These are phyloP conservation scores for Oligia strigilis DNA, from an alignment of 2,888 invertebrate genomes.

Conservation along the genomic window DNA sequence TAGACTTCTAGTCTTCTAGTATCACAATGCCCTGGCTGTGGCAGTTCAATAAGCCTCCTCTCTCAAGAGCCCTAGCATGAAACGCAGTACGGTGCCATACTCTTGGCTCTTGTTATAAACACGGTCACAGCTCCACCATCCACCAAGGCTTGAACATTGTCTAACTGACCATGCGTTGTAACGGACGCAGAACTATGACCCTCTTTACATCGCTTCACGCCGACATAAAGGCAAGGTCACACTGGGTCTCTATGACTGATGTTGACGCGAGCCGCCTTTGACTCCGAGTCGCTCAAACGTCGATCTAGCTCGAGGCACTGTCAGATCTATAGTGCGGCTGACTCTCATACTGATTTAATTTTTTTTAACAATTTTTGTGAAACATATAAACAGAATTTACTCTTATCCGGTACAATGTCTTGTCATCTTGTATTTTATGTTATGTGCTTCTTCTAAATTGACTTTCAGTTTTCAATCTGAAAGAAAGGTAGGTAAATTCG, in stretches of 20 bases:
- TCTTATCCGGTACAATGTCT: neutral
- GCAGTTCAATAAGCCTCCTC: neutral
- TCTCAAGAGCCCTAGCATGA: neutral
- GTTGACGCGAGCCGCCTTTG: conserved; percentile 87
- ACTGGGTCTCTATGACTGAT: conserved; percentile 83
- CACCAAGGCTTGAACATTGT: conserved; percentile 58
- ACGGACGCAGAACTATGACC: conserved; percentile 69
- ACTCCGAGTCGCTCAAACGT: conserved; percentile 85
- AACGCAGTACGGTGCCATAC: neutral
- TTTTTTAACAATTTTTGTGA: neutral
- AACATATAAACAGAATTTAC: too few relatives aligned
- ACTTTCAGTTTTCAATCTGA: neutral
- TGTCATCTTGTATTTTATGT: neutral
- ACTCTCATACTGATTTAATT: neutral
- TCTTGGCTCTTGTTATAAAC: conserved; percentile 17
- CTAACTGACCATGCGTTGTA: conserved; percentile 62
- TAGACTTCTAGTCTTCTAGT: neutral
- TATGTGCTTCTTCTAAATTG: neutral
- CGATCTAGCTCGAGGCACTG: conserved; percentile 75
- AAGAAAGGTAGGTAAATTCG: neutral
- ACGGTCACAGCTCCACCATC: conserved; percentile 35
- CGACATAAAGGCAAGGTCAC: conserved; percentile 83
- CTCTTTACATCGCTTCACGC: conserved; percentile 71
- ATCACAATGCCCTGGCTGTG: neutral
- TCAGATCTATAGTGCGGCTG: conserved; percentile 76